phyloP scores from a whole-genome alignment of 2,797 vertebrate species.

The Ctenopoma multispine region DNA sequence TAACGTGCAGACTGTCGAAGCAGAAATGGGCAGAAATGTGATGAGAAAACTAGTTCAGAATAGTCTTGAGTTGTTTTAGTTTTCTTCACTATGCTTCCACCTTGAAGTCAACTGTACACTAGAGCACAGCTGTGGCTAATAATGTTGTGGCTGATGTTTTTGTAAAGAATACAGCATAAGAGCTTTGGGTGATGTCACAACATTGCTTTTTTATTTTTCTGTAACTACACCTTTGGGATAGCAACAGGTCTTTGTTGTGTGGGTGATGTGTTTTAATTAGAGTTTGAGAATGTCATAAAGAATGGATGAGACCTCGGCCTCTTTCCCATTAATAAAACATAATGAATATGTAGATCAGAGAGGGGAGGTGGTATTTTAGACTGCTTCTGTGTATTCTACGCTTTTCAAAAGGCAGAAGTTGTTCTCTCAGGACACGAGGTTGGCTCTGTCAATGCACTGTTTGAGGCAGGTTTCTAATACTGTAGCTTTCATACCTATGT shows the following conservation, averaged over 20 bases:
- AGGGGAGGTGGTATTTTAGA: constrained; percentile 23
- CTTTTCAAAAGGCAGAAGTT: constrained; percentile 10
- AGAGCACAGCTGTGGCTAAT: constrained; percentile 3
- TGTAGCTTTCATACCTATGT: constrained; percentile 1
- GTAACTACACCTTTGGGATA: constrained; percentile 21
- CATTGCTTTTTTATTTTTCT: constrained; percentile 24
- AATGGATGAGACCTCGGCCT: constrained; percentile 59
- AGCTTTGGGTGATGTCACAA: constrained; percentile 14
- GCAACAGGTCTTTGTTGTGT: constrained; percentile 34
- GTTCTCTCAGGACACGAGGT: not conserved
- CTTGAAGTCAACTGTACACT: constrained; percentile 7
- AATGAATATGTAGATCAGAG: constrained; percentile 33
- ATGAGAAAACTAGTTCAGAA: constrained; percentile 15
- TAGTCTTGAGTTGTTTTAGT: constrained; percentile 13
- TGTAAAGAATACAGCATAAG: constrained; percentile 3
- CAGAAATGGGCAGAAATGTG: constrained; percentile 15
- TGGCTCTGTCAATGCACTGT: constrained; percentile 3
- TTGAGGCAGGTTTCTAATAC: not conserved
- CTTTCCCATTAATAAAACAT: constrained; percentile 58
- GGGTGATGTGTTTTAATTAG: constrained; percentile 55
- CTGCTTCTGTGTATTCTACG: constrained; percentile 13
- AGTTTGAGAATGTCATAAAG: constrained; percentile 59
- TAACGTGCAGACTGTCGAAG: constrained; percentile 1
- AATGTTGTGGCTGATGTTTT: constrained; percentile 18
- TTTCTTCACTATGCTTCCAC: constrained; percentile 9